Evolutionary conservation across 2,113 vertebrate species (phyloP).

Genomic region (Oreochromis tanganicae): DNA sequence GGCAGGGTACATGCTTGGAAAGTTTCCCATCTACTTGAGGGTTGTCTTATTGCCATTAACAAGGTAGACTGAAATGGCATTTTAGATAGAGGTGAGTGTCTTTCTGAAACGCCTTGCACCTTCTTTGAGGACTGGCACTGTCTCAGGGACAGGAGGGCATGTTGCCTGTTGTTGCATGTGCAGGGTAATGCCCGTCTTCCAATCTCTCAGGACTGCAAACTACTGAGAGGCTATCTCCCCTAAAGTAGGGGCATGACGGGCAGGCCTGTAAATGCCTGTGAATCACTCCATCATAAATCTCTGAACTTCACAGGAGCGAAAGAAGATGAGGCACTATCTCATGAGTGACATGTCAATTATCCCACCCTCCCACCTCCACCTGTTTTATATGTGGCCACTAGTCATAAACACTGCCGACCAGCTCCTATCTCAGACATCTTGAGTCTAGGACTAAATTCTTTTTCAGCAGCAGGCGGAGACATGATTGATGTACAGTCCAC

Average conservation of each 20-base stretch:
- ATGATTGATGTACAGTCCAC: constrained; percentile 25
- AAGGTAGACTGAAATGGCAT: background rate
- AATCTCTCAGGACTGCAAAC: background rate
- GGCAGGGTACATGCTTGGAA: background rate
- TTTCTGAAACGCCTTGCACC: background rate
- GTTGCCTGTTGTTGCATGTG: background rate
- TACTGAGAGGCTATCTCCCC: constrained; percentile 1
- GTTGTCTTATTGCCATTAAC: background rate
- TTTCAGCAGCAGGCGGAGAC: background rate
- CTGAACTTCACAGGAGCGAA: constrained; percentile 16
- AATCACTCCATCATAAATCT: constrained; percentile 55
- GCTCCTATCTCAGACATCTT: constrained; percentile 9
- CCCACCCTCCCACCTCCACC: constrained; percentile 1
- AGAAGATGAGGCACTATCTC: constrained; percentile 46
- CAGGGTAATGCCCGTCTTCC: background rate
- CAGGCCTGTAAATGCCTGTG: constrained; percentile 35
- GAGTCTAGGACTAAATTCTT: constrained; percentile 10
- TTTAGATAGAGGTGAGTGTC: background rate
- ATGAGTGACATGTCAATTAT: constrained; percentile 56
- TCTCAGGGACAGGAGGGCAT: background rate
- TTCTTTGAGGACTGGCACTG: background rate
- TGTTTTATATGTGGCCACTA: constrained; percentile 37
- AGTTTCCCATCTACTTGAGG: background rate
- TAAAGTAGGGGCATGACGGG: background rate
- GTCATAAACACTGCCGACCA: constrained; percentile 19